Conservation (phyloP, 2,888 invertebrate species). For the Microplitis deprimator region DNA sequence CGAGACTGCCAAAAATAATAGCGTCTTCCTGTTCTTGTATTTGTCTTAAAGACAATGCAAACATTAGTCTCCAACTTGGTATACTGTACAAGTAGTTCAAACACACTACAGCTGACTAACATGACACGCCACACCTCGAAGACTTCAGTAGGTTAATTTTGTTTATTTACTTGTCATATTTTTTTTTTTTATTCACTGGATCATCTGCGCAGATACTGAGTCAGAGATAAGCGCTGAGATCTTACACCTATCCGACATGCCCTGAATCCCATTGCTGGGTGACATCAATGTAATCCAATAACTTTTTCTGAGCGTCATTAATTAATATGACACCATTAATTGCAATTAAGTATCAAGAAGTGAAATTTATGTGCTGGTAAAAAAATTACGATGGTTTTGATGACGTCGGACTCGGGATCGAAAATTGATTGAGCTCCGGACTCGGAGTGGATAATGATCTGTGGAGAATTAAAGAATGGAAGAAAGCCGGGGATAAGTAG, state of each 20-base stretch:
- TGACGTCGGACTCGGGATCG: too few species aligned
- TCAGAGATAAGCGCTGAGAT: too few species aligned
- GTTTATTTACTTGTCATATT: neutral
- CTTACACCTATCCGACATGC: too few species aligned
- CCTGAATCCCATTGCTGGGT: neutral
- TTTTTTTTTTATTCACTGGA: neutral
- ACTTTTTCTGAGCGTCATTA: neutral
- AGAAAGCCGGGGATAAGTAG: too few species aligned
- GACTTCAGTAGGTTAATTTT: neutral
- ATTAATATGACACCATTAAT: constrained; percentile 2
- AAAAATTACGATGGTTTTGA: too few species aligned
- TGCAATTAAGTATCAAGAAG: neutral
- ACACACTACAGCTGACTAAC: neutral
- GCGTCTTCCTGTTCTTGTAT: constrained; percentile 1
- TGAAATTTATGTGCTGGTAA: too few species aligned
- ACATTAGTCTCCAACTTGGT: neutral
- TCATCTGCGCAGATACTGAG: too few species aligned
- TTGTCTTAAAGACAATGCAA: neutral
- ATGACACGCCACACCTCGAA: neutral
- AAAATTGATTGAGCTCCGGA: constrained; percentile 5
- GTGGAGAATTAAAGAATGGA: too few species aligned
- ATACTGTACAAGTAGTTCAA: neutral
- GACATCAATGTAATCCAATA: too few species aligned
- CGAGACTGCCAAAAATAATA: neutral
- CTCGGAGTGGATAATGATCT: too few species aligned